phyloP scores from a whole-genome alignment of 2,888 invertebrate genomes.

The Chrysodeixis includens region DNA sequence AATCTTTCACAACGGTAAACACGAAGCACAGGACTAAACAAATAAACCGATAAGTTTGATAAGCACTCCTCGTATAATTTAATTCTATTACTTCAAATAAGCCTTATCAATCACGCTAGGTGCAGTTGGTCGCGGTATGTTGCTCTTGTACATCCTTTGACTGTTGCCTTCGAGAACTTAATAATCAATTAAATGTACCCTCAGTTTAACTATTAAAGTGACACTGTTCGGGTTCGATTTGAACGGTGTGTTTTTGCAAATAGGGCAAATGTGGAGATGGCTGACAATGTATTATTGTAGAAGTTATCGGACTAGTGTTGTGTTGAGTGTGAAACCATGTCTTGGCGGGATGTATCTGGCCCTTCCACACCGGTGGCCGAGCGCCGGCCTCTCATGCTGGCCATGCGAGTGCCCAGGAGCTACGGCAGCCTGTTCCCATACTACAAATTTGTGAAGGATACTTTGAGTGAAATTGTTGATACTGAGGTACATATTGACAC shows the following conservation, averaged over 20 bases:
- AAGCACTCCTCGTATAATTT: constrained; percentile 74
- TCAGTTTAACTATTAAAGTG: constrained; percentile 29
- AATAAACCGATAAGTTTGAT: constrained; percentile 84
- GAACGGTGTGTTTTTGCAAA: constrained; percentile 36
- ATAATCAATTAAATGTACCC: constrained; percentile 40
- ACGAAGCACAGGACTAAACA: constrained; percentile 68
- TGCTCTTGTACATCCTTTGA: constrained; percentile 26
- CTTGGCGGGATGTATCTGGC: constrained; percentile 68
- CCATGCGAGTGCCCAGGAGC: constrained; percentile 84
- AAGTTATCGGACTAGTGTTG: constrained; percentile 70
- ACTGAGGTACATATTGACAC: constrained; percentile 70
- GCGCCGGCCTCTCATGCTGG: constrained; percentile 79
- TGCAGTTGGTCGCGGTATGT: constrained; percentile 61
- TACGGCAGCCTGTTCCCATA: constrained; percentile 91
- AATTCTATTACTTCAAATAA: constrained; percentile 76
- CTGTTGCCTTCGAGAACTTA: constrained; percentile 10
- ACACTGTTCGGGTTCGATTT: constrained; percentile 22
- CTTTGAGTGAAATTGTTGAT: constrained; percentile 75
- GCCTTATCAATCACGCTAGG: constrained; percentile 77
- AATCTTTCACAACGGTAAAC: constrained; percentile 29
- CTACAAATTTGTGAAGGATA: constrained; percentile 89
- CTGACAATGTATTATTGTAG: constrained; percentile 68
- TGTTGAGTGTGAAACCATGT: constrained; percentile 68
- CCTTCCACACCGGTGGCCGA: constrained; percentile 74
- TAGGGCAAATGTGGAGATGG: constrained; percentile 75